Evolutionary conservation across 2,888 invertebrate genomes (phyloP).

Genomic region (Lapara coniferarum): DNA sequence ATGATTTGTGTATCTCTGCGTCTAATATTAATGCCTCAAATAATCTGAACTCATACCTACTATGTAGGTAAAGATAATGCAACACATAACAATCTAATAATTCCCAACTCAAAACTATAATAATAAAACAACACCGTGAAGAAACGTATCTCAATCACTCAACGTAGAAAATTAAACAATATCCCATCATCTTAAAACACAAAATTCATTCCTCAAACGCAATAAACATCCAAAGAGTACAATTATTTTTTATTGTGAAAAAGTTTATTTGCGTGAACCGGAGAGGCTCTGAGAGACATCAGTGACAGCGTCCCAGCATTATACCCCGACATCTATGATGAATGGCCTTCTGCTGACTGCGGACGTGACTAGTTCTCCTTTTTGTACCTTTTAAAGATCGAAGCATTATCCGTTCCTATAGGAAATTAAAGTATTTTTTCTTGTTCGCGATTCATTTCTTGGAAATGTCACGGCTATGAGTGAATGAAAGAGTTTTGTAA

Average conservation of each 20-base stretch:
- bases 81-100: too few relatives aligned
- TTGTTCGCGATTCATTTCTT: slow-evolving; percentile 9
- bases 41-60: too few relatives aligned
- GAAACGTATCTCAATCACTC: too few relatives aligned
- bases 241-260: slow-evolving; percentile 7
- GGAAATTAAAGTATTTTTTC: slow-evolving; percentile 19
- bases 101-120: too few relatives aligned
- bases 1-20: too few relatives aligned
- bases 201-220: not conserved
- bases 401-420: slow-evolving; percentile 12
- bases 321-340: slow-evolving; percentile 24
- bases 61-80: too few relatives aligned
- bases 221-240: not conserved
- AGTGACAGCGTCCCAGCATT: slow-evolving; percentile 23
- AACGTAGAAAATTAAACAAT: too few relatives aligned
- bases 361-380: slow-evolving; percentile 17
- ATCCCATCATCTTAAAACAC: not conserved
- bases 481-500: too few relatives aligned
- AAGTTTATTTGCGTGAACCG: slow-evolving; percentile 16
- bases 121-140: too few relatives aligned
- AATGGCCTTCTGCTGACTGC: slow-evolving; percentile 3
- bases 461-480: not conserved
- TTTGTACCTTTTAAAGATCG: slow-evolving; percentile 19
- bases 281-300: slow-evolving; percentile 8
- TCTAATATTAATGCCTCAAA: too few relatives aligned